Evolutionary conservation across 2,797 vertebrate genomes (phyloP).

Genomic region (Lophura swinhoii): DNA sequence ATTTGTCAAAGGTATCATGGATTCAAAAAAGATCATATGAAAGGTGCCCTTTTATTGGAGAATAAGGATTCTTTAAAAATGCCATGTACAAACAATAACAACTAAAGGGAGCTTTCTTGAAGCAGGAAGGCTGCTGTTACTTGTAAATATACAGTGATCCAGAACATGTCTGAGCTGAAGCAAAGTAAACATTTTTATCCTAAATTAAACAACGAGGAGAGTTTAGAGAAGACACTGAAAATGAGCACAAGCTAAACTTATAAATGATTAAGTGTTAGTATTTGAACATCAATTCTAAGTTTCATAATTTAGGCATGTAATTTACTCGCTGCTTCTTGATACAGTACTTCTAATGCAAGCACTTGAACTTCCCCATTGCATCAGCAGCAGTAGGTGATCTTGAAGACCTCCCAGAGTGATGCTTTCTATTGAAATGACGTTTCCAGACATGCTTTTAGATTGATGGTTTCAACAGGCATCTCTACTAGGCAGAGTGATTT

Average conservation of each 20-base stretch:
- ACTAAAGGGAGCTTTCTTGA: not conserved
- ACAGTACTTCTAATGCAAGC: not conserved
- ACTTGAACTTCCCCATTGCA: not conserved
- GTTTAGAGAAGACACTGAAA: not conserved
- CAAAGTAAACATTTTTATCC: accelerated
- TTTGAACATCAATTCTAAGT: not conserved
- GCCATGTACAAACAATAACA: not conserved
- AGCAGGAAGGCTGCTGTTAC: not conserved
- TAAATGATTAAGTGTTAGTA: not conserved
- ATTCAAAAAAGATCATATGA: not conserved
- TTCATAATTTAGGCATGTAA: not conserved
- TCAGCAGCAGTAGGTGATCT: not conserved
- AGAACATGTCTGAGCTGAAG: not conserved
- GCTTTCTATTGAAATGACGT: not conserved
- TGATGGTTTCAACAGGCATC: not conserved
- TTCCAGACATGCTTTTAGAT: not conserved
- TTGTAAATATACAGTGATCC: not conserved
- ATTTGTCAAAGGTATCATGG: not conserved
- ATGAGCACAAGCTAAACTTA: not conserved
- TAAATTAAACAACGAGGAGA: not conserved
- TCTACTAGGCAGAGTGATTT: not conserved
- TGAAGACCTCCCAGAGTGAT: not conserved
- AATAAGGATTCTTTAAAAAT: not conserved
- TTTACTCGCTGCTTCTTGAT: not conserved
- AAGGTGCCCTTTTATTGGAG: not conserved